Base-by-base conservation (phyloP, 2,797 vertebrate species). In the Enteromius thamalakanensis region DNA sequence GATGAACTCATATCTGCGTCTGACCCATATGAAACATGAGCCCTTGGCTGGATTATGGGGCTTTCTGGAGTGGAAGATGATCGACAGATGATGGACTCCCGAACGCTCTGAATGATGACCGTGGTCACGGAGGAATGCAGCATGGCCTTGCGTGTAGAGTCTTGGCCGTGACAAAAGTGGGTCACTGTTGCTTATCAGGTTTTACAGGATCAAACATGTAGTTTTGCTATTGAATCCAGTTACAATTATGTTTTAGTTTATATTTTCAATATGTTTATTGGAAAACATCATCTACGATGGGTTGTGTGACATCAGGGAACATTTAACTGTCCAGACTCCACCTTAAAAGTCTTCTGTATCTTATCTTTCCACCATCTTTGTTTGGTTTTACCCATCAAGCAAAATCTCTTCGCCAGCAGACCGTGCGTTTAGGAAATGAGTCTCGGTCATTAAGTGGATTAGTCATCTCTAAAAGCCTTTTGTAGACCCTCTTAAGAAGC, bases 21-120 rank as follows among this genome's bases (percentile, higher is more conserved):
- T 92, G 91, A 93, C 91, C 91, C 87, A 86, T 85, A 64, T 93
- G 94, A 94, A 95, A 95, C 93, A 84, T 62, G 88, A 95, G 85
- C 88, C 86, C 45, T 32, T 70, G 86, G 87, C 83, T 12, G 93
- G 93, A 94, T 94, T 94, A 94, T 91, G 91, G 93, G 93, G 91
- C 91, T 94, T 92, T 91, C 90, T 92, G 89, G 89, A 88, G 91
- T 92, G 89, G 89, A 89, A 85, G 89, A 88, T 86, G 91, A 90
- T 87, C 86, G 87, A 90, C 85, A 72, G 90, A 88, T 72, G 83
- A 85, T 88, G 84, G 69, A 76, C 60, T 75, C 89, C 88, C 81
- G 75, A 87, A 86, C 71, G 85, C 86, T 26, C 60, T 90, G 89
- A 92, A 88, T 91, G 62, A 55, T 82, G 69, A 79, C 70, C 34